Evolutionary conservation across 2,888 invertebrate genomes (phyloP).

Genomic region (Teleogryllus oceanicus): DNA sequence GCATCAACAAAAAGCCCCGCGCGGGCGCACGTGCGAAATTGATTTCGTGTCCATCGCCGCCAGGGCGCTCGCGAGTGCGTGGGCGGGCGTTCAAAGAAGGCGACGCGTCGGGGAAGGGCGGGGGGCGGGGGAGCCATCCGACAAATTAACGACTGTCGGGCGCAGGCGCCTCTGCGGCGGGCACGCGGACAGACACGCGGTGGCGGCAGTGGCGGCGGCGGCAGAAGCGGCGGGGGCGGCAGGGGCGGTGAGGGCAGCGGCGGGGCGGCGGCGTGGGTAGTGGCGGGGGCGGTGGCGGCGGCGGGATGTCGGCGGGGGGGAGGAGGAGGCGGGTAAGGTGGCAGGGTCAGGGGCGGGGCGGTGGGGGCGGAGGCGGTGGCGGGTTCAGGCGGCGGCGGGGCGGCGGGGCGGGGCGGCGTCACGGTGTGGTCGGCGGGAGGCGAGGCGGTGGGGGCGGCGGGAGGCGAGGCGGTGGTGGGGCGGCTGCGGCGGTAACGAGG

Average conservation of each 20-base stretch:
- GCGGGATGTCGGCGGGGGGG: too few relatives aligned
- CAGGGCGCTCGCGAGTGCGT: too few relatives aligned
- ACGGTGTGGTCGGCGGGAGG: background rate
- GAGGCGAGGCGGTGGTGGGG: too few relatives aligned
- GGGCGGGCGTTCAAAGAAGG: background rate
- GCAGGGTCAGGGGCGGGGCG: too few relatives aligned
- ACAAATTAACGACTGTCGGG: conserved; percentile 7
- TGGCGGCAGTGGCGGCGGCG: background rate
- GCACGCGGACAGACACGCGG: background rate
- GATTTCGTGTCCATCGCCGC: too few relatives aligned
- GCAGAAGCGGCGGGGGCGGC: background rate
- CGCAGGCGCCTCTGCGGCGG: background rate
- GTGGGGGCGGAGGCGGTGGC: background rate
- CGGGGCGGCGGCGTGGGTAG: too few relatives aligned
- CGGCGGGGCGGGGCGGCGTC: too few relatives aligned
- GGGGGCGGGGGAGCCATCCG: background rate
- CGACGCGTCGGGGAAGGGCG: background rate
- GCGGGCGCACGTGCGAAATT: background rate
- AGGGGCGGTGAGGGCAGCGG: background rate
- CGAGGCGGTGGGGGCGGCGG: background rate
- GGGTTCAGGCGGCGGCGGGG: background rate
- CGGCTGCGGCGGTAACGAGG: too few relatives aligned
- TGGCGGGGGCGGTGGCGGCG: too few relatives aligned
- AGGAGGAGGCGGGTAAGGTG: too few relatives aligned
- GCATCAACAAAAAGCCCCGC: background rate